Evolutionary conservation across 2,113 vertebrate species (phyloP).

Genomic region (Eclectus roratus): DNA sequence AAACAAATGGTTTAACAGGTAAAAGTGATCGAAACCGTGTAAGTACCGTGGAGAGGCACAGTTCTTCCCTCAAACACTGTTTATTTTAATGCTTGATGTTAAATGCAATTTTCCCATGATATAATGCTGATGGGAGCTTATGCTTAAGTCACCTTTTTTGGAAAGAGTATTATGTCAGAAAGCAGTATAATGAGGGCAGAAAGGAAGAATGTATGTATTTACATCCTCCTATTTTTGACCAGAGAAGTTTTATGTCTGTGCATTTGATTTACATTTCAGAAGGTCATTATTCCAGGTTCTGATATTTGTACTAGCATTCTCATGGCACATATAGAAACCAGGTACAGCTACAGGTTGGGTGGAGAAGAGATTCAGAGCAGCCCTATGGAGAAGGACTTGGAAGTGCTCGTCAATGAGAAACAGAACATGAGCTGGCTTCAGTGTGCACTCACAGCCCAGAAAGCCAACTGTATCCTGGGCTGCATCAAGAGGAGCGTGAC

Average conservation of each 20-base stretch:
- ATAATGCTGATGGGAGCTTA: neutral
- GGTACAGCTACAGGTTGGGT: neutral
- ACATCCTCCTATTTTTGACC: neutral
- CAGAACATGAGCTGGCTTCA: neutral
- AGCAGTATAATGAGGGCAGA: neutral
- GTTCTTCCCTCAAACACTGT: neutral
- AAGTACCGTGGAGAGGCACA: neutral
- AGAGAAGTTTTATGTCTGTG: neutral
- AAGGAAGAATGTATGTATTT: neutral
- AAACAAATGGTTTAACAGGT: neutral
- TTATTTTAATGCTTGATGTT: neutral
- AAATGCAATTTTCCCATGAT: neutral
- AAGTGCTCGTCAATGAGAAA: neutral
- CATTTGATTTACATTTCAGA: neutral
- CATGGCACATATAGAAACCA: neutral
- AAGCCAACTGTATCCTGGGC: neutral
- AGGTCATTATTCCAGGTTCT: neutral
- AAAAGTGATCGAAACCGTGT: neutral
- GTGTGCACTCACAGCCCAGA: neutral
- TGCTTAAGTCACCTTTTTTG: neutral
- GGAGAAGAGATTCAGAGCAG: neutral
- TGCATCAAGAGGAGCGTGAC: neutral
- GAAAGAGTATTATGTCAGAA: neutral
- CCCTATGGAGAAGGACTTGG: neutral
- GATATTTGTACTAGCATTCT: neutral